A percentile compares a stretch with the other conserved stretches of the same genome.
Evolutionary conservation across 2,113 vertebrate species (phyloP).

Genomic region (Notothenia rossii): DNA sequence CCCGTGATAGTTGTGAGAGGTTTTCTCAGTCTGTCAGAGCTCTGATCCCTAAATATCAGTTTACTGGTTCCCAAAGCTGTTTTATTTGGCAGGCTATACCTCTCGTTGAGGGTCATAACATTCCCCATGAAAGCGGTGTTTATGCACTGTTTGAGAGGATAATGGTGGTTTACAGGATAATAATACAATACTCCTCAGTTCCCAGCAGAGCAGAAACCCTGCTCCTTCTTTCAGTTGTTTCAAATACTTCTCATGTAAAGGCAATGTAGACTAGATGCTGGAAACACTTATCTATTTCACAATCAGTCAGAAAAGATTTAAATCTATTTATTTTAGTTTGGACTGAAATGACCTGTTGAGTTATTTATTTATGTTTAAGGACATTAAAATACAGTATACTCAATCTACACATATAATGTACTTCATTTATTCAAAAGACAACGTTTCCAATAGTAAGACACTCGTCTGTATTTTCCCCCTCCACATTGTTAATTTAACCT

Average conservation of each 20-base stretch:
- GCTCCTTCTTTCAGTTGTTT: neutral
- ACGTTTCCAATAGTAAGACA: too few species aligned
- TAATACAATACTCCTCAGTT: slow-evolving; percentile 17
- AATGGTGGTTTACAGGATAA: slow-evolving; percentile 28
- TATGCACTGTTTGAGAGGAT: slow-evolving; percentile 31
- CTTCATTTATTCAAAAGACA: too few species aligned
- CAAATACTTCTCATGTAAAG: neutral
- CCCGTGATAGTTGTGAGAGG: slow-evolving; percentile 56
- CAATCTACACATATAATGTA: too few species aligned
- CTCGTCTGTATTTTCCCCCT: too few species aligned
- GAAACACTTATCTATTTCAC: too few species aligned
- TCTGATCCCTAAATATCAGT: slow-evolving; percentile 43
- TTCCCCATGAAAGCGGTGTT: slow-evolving; percentile 48
- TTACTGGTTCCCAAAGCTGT: slow-evolving; percentile 37
- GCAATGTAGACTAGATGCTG: neutral
- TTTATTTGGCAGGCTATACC: slow-evolving; percentile 27
- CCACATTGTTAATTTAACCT: too few species aligned
- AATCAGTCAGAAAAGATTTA: neutral
- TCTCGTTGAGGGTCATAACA: slow-evolving; percentile 56
- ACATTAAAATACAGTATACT: too few species aligned
- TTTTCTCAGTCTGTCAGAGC: slow-evolving; percentile 47
- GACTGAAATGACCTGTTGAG: too few species aligned
- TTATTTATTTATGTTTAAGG: too few species aligned
- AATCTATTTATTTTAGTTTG: too few species aligned
- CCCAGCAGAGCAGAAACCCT: slow-evolving; percentile 27